Evolutionary conservation across 2,888 invertebrate species (phyloP).

Genomic region (Xanthostigma xanthostigma): DNA sequence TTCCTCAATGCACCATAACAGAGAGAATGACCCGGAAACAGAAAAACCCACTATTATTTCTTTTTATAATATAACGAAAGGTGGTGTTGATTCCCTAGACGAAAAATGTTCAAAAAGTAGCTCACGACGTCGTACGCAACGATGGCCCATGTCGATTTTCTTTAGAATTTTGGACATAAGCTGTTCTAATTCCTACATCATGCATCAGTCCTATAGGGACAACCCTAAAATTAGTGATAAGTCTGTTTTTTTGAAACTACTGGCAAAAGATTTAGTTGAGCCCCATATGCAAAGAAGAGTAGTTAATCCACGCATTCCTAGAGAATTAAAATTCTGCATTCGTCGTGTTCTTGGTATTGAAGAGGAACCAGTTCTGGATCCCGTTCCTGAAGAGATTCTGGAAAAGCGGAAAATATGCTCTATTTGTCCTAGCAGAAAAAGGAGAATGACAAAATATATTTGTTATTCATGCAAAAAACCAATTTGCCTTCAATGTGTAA

Average conservation of each 20-base stretch:
- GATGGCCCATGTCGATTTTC: slow-evolving; percentile 10
- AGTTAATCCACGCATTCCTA: slow-evolving; percentile 10
- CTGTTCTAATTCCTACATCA: slow-evolving; percentile 6
- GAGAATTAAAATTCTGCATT: slow-evolving; percentile 6
- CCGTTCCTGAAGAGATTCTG: no score
- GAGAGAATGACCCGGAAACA: slow-evolving; percentile 3
- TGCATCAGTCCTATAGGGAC: slow-evolving; percentile 8
- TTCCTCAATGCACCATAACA: slow-evolving; percentile 14
- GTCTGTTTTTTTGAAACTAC: slow-evolving; percentile 6
- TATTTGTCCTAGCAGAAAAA: not conserved
- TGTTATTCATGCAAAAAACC: slow-evolving; percentile 7
- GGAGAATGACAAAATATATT: slow-evolving; percentile 8
- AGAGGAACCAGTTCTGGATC: no score
- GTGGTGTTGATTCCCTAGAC: not conserved
- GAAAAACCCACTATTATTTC: slow-evolving; percentile 4
- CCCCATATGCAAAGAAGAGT: slow-evolving; percentile 8
- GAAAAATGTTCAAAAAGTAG: not conserved
- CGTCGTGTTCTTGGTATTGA: slow-evolving; percentile 5
- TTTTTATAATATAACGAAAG: no score
- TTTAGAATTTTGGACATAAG: slow-evolving; percentile 8
- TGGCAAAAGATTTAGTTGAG: slow-evolving; percentile 6
- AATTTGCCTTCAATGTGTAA: slow-evolving; percentile 6
- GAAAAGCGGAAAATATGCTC: no score
- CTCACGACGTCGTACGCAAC: not conserved
- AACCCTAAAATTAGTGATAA: slow-evolving; percentile 1